Conservation (phyloP, 2,113 vertebrate genomes). For the Meriones unguiculatus region DNA sequence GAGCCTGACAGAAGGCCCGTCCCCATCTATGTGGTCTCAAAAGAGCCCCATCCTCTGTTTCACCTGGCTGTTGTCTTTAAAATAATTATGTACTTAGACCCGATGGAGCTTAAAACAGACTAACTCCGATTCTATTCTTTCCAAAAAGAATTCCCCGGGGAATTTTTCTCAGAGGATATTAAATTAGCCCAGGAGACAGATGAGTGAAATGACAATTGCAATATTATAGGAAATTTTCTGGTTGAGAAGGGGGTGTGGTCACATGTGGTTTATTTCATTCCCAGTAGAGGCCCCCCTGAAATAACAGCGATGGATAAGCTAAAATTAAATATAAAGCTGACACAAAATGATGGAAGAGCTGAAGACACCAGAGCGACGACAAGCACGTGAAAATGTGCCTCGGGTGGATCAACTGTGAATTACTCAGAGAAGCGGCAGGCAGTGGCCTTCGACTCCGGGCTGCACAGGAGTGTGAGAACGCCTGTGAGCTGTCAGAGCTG, state of each 20-base stretch:
- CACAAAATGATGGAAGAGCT: neutral
- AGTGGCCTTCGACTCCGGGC: neutral
- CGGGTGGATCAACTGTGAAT: neutral
- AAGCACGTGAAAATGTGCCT: neutral
- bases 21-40: neutral
- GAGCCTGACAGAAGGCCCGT: neutral
- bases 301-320: neutral
- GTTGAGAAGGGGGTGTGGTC: neutral
- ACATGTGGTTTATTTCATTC: neutral
- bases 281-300: neutral
- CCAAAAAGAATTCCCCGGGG: neutral
- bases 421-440: neutral
- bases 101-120: neutral
- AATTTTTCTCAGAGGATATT: neutral
- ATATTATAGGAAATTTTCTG: neutral
- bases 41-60: neutral
- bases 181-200: conserved; percentile 31
- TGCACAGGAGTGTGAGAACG: no score
- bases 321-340: neutral
- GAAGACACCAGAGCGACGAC: neutral
- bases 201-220: neutral
- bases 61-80: neutral
- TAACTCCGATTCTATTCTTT: neutral
- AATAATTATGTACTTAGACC: neutral
- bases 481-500: neutral